Evolutionary conservation across 2,888 invertebrate genomes (phyloP).

Genomic region (Agriotes lineatus): DNA sequence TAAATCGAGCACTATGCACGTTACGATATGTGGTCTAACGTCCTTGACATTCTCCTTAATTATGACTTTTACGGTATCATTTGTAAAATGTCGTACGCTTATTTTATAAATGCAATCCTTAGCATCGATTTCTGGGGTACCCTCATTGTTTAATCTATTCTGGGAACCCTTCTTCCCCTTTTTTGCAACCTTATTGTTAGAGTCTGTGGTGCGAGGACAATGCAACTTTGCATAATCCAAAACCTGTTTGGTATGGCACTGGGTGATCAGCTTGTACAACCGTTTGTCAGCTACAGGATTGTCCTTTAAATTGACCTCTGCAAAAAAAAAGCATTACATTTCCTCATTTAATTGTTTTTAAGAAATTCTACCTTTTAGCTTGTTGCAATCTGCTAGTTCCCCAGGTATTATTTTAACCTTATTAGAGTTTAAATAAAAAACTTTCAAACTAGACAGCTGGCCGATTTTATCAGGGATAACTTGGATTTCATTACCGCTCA

Average conservation of each 20-base stretch:
- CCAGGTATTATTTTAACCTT: conserved; percentile 75
- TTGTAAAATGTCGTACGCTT: conserved; percentile 53
- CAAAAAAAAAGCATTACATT: conserved; percentile 47
- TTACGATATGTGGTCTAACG: conserved; percentile 79
- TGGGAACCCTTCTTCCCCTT: conserved; percentile 59
- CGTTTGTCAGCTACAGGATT: conserved; percentile 82
- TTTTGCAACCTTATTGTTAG: conserved; percentile 48
- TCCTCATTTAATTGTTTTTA: neutral
- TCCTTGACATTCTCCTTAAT: conserved; percentile 64
- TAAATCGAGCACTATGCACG: conserved; percentile 77
- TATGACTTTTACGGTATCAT: conserved; percentile 50
- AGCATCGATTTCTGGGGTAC: conserved; percentile 51
- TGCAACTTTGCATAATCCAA: conserved; percentile 82
- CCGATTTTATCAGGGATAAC: conserved; percentile 72
- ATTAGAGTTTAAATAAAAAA: conserved; percentile 80
- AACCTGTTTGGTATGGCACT: conserved; percentile 81
- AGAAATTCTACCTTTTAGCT: conserved; percentile 75
- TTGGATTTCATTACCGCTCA: conserved; percentile 76
- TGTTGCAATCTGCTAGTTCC: conserved; percentile 76
- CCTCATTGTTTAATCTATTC: conserved; percentile 65
- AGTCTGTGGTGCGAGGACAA: conserved; percentile 65
- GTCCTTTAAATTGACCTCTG: conserved; percentile 79
- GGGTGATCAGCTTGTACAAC: conserved; percentile 80
- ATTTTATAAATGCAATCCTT: conserved; percentile 61
- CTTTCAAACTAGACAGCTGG: conserved; percentile 73